Evolutionary conservation across 2,888 invertebrate species (phyloP).

Genomic region (Cyaniris semiargus): DNA sequence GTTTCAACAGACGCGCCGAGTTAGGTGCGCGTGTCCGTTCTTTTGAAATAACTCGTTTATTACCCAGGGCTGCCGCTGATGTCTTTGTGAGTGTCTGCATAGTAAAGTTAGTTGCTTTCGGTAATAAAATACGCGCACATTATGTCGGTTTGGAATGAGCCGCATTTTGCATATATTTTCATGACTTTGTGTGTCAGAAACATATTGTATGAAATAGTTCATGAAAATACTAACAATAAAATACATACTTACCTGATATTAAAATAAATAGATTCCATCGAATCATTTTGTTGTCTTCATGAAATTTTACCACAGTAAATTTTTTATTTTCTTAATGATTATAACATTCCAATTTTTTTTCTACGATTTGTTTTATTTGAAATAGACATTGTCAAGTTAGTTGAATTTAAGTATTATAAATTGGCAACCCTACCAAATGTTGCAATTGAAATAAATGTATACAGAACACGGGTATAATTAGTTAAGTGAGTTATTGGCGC

Average conservation of each 20-base stretch:
- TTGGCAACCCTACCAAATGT: constrained; percentile 10
- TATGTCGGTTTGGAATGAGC: neutral
- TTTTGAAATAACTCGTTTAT: constrained; percentile 30
- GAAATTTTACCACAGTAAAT: neutral
- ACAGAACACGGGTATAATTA: constrained; percentile 26
- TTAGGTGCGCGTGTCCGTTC: constrained; percentile 31
- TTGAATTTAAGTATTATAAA: neutral
- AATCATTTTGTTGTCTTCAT: neutral
- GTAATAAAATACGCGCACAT: neutral
- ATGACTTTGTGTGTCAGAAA: no score
- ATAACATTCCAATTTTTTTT: no score
- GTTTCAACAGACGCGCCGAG: constrained; percentile 27
- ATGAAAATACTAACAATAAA: no score
- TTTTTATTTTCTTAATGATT: no score
- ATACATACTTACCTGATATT: neutral
- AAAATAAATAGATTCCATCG: neutral
- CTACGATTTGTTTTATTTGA: no score
- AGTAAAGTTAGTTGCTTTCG: neutral
- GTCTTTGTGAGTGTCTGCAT: neutral
- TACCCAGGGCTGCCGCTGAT: constrained; percentile 5
- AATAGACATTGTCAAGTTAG: neutral
- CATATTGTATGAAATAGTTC: no score
- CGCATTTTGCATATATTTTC: no score
- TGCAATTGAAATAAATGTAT: constrained; percentile 23
- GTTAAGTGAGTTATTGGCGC: constrained; percentile 13